phyloP scores from a whole-genome alignment of 2,888 invertebrate genomes.

The Matsumyia berberina region DNA sequence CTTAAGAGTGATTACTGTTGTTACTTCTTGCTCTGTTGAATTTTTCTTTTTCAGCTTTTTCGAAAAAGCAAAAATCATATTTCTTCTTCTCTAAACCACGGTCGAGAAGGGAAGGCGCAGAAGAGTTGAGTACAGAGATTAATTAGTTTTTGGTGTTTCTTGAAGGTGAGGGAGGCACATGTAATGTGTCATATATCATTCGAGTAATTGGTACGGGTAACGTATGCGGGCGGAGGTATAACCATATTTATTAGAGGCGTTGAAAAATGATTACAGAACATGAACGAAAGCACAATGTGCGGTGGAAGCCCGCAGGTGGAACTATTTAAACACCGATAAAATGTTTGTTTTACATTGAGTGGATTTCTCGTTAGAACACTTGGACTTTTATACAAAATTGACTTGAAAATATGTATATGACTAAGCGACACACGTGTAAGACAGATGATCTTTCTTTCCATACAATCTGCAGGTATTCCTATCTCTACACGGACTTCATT shows the following conservation, averaged over 20 bases:
- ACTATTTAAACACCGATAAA: not conserved
- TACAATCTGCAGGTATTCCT: too few species aligned
- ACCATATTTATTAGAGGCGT: not conserved
- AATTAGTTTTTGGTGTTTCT: conserved; percentile 39
- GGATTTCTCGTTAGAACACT: not conserved
- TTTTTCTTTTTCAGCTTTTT: conserved; percentile 15
- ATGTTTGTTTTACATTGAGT: not conserved
- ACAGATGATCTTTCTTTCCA: too few species aligned
- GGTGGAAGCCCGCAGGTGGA: conserved; percentile 8
- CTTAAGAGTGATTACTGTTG: conserved; percentile 33
- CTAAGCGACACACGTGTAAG: too few species aligned
- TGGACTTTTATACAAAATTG: not conserved
- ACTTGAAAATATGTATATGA: not conserved
- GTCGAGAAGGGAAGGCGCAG: not conserved
- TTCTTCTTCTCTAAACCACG: not conserved
- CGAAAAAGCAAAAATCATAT: conserved; percentile 1
- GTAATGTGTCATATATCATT: conserved; percentile 47
- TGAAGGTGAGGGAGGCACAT: conserved; percentile 40
- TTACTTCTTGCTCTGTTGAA: conserved; percentile 8
- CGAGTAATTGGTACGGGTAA: conserved; percentile 23
- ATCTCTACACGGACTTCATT: too few species aligned
- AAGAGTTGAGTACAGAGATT: conserved; percentile 19
- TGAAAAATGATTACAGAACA: conserved; percentile 18
- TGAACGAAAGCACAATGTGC: conserved; percentile 8
- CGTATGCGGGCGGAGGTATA: conserved; percentile 17